phyloP scores from a whole-genome alignment of 1,140 invertebrate genomes.

The Hermatobates lingyangjiaoensis region DNA sequence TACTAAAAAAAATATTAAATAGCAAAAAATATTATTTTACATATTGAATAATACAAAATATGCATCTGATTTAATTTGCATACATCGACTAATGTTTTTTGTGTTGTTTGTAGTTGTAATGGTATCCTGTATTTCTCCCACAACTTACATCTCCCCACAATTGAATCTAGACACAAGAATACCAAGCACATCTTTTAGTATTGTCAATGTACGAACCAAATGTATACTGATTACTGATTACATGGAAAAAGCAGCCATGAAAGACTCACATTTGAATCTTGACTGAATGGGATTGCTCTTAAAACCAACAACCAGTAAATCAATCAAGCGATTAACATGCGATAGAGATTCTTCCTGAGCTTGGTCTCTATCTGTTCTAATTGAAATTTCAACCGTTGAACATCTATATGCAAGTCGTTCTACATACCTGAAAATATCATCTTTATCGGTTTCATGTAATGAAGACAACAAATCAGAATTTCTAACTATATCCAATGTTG shows the following conservation, averaged over 20 bases:
- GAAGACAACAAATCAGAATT: constrained; percentile 45
- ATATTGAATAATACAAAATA: too few species aligned
- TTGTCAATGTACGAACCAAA: too few species aligned
- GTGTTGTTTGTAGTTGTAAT: too few species aligned
- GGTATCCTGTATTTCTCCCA: too few species aligned
- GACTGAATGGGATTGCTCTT: constrained; percentile 44
- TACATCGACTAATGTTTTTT: too few species aligned
- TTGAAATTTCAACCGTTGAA: constrained; percentile 56
- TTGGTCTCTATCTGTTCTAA: constrained; percentile 53
- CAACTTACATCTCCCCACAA: too few species aligned
- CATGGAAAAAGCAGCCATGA: constrained; percentile 64
- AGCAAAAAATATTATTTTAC: too few species aligned
- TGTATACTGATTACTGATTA: too few species aligned
- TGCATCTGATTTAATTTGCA: too few species aligned
- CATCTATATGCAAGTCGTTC: constrained; percentile 57
- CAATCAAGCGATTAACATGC: constrained; percentile 54
- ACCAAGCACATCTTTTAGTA: too few species aligned
- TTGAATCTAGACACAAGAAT: too few species aligned
- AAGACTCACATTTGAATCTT: constrained; percentile 47
- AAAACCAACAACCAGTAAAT: constrained; percentile 48
- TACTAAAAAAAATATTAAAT: too few species aligned
- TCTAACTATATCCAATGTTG: constrained; percentile 56
- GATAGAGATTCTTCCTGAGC: constrained; percentile 61
- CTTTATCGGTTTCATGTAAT: constrained; percentile 27
- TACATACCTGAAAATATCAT: constrained; percentile 54